Base-by-base conservation (phyloP, 2,888 invertebrate genomes). In the Drosophila basisetae region DNA sequence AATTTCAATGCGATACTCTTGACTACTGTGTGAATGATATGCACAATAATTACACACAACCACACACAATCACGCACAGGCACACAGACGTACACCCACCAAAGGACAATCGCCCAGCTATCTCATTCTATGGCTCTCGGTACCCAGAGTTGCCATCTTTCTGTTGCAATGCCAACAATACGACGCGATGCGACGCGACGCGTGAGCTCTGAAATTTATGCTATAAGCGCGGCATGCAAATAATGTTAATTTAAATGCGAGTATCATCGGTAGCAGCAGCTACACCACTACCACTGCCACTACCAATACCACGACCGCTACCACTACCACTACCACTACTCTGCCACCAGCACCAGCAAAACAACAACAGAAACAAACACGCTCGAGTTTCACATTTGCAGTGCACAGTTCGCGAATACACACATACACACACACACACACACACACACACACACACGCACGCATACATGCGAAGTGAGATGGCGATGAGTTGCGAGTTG, bases 171-270 rank as follows among this genome's bases (percentile, higher is more conserved):
- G 49, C 41, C 63, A 39, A 39, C 25, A 47, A 30, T 11, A 39
- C 30, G 33, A 22, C 1, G 16, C 22, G 13, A 33, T 5, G 25
- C 55, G 41, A 11, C 41, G 65, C 59, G 50, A 39, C 68, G 69
- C 67, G 73, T 58, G 69, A 65, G 83, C 68, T 65, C 71, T 78
- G 74, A 83, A 85, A 89, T 88, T 78, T 83, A 83, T 85, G 84
- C 83, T 85, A 78, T 83, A 84, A 88, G 74, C 86, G 83, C 89
- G 81, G 86, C 89, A 84, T 88, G 89, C 89, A 84, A 84, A 89
- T 85, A 84, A 84, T 84, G 84, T 84, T 85, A 85, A 84, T 84
- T 84, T 88, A 84, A 84, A 85, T 85, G 81, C 84, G 83, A 89
- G 81, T 89, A 89, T 85, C 84, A 89, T 86, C 76, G 84, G 72